Base-by-base conservation (phyloP, 1,140 invertebrate species). In the Stegodyphus dumicola region DNA sequence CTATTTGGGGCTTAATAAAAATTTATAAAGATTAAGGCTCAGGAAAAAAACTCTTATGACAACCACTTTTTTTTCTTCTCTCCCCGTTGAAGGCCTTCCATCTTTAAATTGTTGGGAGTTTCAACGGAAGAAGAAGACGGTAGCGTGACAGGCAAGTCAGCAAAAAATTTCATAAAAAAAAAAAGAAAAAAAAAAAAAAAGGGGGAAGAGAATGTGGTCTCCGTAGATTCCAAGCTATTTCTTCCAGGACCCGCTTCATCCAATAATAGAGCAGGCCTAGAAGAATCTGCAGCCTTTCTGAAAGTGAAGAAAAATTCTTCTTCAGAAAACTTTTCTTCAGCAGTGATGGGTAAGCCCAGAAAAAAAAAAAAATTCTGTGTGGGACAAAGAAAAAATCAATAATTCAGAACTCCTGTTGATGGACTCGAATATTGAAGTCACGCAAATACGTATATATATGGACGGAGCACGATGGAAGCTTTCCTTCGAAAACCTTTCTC, bases 391-490 rank as follows among this genome's bases (percentile, higher is more conserved):
- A 79, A 81, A 81, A 81, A 81, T 81, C 78, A 81, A 81, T 81
- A 81, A 81, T 81, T 81, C 78, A 81, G 67, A 81, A 73, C 52
- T 73, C 70, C 11, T 81, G 67, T 81, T 81, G 78, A 81, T 81
- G 78, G 78, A 73, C 69, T 67, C 67, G 78, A 81, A 81, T 81
- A 81, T 81, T 81, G 78, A 81, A 81, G 78, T 81, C 78, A 81
- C 78, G 78, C 78, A 81, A 81, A 81, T 70, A 60, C 66, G 78
- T 81, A 73, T 81, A 81, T 79, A 53, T 81, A 81, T 81, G 78
- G 78, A 73, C 78, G 69, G 7, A 77, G 66, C 33, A 5, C 11
- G 15, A 17, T 67, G 17, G 66, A 67, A n/a, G 17, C n/a, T 11
- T 6, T 18, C 17, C 15, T 18, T n/a, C n/a, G n/a, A 60, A 33